A percentile compares a stretch with the other conserved stretches of the same genome.
phyloP scores from a whole-genome alignment of 2,888 invertebrate genomes.

The Archips xylosteana region DNA sequence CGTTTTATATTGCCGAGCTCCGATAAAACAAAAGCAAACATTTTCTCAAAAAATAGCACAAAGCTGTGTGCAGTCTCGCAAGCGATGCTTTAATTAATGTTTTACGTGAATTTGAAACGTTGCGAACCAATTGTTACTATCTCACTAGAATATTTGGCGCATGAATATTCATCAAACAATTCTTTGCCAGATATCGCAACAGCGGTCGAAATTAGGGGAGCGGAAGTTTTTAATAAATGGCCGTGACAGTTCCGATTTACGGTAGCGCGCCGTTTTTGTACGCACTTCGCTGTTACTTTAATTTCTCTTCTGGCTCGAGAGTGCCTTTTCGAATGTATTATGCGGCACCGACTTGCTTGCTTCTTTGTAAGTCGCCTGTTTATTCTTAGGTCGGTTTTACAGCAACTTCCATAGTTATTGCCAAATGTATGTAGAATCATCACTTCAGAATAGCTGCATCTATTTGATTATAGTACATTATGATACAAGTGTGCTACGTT shows the following conservation, averaged over 20 bases:
- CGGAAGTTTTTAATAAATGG: constrained; percentile 63
- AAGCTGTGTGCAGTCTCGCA: constrained; percentile 19
- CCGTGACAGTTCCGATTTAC: constrained; percentile 53
- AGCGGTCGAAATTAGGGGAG: constrained; percentile 54
- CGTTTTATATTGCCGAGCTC: background rate
- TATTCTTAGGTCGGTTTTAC: background rate
- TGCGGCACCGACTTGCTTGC: background rate
- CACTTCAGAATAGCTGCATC: too few species aligned
- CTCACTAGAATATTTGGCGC: constrained; percentile 37
- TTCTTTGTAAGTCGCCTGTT: background rate
- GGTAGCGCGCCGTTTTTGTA: constrained; percentile 42
- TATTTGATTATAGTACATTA: too few species aligned
- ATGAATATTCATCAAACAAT: constrained; percentile 66
- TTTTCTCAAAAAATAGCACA: constrained; percentile 12
- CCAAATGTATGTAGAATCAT: too few species aligned
- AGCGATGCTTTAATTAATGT: constrained; percentile 27
- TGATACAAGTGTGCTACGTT: too few species aligned
- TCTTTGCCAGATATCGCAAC: constrained; percentile 55
- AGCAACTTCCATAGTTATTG: background rate
- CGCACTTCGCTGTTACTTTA: constrained; percentile 47
- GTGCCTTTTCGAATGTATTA: constrained; percentile 29
- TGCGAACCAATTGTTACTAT: constrained; percentile 29
- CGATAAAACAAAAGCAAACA: background rate
- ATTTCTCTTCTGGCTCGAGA: constrained; percentile 42
- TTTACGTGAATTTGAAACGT: constrained; percentile 34